Percentiles rank a stretch among this genome's conserved stretches.
Evolutionary conservation across 2,888 invertebrate genomes (phyloP).

Genomic region (Ctenicera cuprea): DNA sequence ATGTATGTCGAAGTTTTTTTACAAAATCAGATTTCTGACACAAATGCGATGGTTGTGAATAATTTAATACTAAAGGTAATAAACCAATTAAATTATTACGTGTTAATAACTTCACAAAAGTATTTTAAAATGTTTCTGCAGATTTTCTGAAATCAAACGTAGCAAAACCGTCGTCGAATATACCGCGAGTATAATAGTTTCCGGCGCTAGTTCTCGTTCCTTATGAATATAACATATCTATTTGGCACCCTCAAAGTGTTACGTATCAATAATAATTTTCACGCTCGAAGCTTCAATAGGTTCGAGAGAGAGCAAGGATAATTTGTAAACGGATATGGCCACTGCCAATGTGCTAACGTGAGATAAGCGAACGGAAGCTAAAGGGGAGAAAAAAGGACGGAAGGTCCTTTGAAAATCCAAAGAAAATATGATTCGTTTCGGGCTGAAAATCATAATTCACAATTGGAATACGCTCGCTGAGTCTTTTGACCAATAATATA

Average conservation of each 20-base stretch:
- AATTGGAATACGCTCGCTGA: constrained; percentile 71
- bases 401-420: constrained; percentile 69
- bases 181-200: constrained; percentile 39
- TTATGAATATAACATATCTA: constrained; percentile 73
- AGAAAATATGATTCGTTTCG: constrained; percentile 73
- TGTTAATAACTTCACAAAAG: too few relatives aligned
- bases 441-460: constrained; percentile 71
- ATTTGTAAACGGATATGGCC: constrained; percentile 67
- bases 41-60: too few relatives aligned
- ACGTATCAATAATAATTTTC: constrained; percentile 72
- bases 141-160: not conserved
- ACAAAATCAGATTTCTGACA: too few relatives aligned
- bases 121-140: not conserved
- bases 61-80: too few relatives aligned
- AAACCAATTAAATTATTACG: too few relatives aligned
- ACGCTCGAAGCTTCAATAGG: constrained; percentile 69
- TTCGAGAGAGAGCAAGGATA: constrained; percentile 65
- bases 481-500: constrained; percentile 73
- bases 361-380: constrained; percentile 59
- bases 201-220: constrained; percentile 56
- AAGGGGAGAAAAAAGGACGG: constrained; percentile 58
- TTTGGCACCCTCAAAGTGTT: constrained; percentile 74
- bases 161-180: constrained; percentile 20
- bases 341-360: constrained; percentile 62
- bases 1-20: too few relatives aligned